phyloP scores from a whole-genome alignment of 2,888 invertebrate species.

The Parnassius glacialis region DNA sequence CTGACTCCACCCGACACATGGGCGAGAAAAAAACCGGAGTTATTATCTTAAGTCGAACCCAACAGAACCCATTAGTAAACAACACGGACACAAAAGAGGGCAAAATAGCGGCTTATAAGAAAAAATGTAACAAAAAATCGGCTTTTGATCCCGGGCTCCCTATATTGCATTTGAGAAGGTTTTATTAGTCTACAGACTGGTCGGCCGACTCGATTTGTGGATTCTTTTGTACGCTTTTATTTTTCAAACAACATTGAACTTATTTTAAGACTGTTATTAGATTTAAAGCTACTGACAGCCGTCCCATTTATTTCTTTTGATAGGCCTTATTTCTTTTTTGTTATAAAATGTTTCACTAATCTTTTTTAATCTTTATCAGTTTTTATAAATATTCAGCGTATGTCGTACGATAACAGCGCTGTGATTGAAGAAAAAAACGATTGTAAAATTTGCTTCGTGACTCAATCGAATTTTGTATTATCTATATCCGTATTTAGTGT shows the following conservation, averaged over 20 bases:
- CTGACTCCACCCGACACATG: constrained; percentile 66
- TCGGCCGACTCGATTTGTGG: constrained; percentile 55
- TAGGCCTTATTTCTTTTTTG: not conserved
- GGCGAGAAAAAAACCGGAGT: constrained; percentile 74
- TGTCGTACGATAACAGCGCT: too few relatives aligned
- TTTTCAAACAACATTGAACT: constrained; percentile 29
- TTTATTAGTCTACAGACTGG: constrained; percentile 72
- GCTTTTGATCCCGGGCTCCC: constrained; percentile 75
- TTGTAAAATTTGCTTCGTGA: too few relatives aligned
- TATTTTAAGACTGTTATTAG: constrained; percentile 25
- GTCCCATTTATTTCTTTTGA: constrained; percentile 13
- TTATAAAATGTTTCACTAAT: constrained; percentile 12
- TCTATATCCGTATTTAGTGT: too few relatives aligned
- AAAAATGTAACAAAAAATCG: constrained; percentile 73
- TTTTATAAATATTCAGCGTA: not conserved
- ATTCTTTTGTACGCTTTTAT: constrained; percentile 36
- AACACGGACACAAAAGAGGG: constrained; percentile 78
- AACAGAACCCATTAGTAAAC: constrained; percentile 81
- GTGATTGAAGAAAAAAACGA: too few relatives aligned
- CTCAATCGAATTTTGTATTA: too few relatives aligned
- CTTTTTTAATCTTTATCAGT: not conserved
- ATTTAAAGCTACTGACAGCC: constrained; percentile 23
- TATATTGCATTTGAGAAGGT: constrained; percentile 70
- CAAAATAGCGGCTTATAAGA: constrained; percentile 76
- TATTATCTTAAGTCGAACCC: constrained; percentile 81